Evolutionary conservation across 2,797 vertebrate species (phyloP).

Genomic region (Sylvilagus floridanus): DNA sequence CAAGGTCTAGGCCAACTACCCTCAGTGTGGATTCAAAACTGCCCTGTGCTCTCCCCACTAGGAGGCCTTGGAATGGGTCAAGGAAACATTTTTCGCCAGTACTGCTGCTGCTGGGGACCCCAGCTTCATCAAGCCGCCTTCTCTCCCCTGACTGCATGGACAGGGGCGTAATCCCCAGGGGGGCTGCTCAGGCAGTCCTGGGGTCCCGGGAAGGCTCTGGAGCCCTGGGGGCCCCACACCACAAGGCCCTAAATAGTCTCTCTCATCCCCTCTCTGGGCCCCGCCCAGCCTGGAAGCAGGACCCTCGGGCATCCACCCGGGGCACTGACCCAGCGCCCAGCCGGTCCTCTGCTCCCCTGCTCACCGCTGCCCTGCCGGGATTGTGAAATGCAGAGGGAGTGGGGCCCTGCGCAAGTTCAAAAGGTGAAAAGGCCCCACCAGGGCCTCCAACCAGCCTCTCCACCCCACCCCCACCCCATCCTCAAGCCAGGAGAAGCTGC

Average conservation of each 20-base stretch:
- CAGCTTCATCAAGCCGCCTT: too few relatives aligned
- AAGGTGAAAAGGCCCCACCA: constrained; percentile 61
- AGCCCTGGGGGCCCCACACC: neutral
- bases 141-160: neutral
- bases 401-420: constrained; percentile 45
- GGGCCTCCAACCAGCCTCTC: neutral
- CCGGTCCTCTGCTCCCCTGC: neutral
- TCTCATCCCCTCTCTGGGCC: neutral
- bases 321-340: neutral
- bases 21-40: fast-evolving
- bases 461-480: neutral
- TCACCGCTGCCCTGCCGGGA: neutral
- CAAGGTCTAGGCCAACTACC: too few relatives aligned
- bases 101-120: too few relatives aligned
- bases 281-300: neutral
- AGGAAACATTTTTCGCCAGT: neutral
- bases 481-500: constrained; percentile 70
- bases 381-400: neutral
- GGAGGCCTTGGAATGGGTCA: neutral
- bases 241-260: neutral
- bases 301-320: neutral
- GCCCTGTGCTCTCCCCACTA: neutral
- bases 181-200: neutral
- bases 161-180: fast-evolving
- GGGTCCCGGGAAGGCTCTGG: neutral